Evolutionary conservation across 2,797 vertebrate species (phyloP), one percentile per base, ranked within the genome.

Genomic region (Gouania willdenowi): DNA sequence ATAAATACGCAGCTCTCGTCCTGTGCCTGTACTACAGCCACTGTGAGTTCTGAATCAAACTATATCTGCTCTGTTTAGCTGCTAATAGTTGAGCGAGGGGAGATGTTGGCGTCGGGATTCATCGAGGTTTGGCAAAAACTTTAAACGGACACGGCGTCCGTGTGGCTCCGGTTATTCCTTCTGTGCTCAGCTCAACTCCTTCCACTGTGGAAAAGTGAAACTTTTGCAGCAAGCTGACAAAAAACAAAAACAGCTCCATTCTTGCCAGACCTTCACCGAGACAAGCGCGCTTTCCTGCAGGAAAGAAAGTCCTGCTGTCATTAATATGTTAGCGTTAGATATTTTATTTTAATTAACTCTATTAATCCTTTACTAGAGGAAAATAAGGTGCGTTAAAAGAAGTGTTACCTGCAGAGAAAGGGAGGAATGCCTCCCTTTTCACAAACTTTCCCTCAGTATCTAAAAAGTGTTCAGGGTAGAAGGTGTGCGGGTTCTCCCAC

Each of bases 401-500:
- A 31, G 6, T 15, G 35, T 87, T 72, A 95, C 92, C 93, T 32
- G 77, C n/a, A 41, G 93, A 93, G 66, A 95, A 95, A 4, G 93
- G 89, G 15, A 93, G 0, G 37, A 97, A 94, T 2, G 66, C 45
- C 0, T 91, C 91, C 0, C 58, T 86, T 60, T 77, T 93, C 44
- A 75, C 61, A 71, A 94, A 91, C 45, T 78, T 84, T 3, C 92
- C 91, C 0, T 89, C 77, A 1, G 68, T 45, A 42, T 93, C 85
- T 24, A 94, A 79, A 56, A 95, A 95, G 69, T 94, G 92, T 32
- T 46, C 71, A 0, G 92, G 93, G 61, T 94, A 92, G 55, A 94
- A 97, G 0, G 17, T 33, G 17, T 90, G n/a, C 0, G 92, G 92
- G 1, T 87, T 91, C 54, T 91, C 82, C 92, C 93, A 94, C 28